These are phyloP conservation scores for Pipistrellus pipistrellus DNA, from an alignment of 2,797 vertebrate species.

Conservation along the genomic window DNA sequence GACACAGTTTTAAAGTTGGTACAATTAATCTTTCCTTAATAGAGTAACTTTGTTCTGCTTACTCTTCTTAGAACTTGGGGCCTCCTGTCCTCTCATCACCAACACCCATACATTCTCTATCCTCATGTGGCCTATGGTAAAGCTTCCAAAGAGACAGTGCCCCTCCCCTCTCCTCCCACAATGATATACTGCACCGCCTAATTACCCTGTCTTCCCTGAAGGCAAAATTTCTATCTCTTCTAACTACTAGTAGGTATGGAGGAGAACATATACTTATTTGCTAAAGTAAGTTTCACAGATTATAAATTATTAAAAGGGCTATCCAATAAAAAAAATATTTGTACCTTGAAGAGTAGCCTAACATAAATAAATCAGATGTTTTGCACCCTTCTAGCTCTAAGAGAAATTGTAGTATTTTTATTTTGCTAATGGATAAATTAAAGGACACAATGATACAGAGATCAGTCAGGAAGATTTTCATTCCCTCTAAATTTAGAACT, in stretches of 20 bases:
- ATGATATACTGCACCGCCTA: not conserved
- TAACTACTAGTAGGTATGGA: not conserved
- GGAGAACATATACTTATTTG: not conserved
- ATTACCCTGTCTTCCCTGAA: not conserved
- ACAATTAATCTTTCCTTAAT: not conserved
- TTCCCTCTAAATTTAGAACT: constrained; percentile 30
- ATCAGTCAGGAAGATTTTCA: not conserved
- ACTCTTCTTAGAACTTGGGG: not conserved
- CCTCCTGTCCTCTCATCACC: not conserved
- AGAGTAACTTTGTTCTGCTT: not conserved
- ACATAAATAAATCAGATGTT: constrained; percentile 8
- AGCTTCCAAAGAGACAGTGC: not conserved
- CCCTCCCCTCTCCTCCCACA: rapidly evolving
- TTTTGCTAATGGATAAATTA: constrained; percentile 36
- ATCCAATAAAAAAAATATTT: constrained; percentile 24
- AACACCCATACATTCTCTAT: not conserved
- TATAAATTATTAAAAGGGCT: not conserved
- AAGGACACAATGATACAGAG: not conserved
- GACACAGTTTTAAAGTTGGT: not conserved
- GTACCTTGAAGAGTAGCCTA: not conserved
- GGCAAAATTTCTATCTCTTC: not conserved
- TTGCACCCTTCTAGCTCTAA: not conserved
- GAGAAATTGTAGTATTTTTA: not conserved
- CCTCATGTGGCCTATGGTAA: not conserved
- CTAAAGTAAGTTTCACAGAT: constrained; percentile 31